Evolutionary conservation across 2,113 vertebrate genomes (phyloP).

Genomic region (Orycteropus afer): DNA sequence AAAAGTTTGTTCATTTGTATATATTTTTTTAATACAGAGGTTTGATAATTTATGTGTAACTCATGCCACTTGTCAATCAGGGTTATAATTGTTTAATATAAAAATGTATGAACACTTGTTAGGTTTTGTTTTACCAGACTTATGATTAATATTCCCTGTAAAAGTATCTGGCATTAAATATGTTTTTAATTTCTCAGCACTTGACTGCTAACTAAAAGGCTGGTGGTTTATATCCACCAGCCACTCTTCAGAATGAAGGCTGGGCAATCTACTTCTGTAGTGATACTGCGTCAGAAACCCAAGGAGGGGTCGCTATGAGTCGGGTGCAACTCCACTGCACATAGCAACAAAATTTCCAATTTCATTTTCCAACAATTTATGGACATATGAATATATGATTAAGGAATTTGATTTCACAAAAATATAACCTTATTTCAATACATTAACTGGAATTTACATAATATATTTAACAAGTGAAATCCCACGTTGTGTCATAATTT

Average conservation of each 20-base stretch:
- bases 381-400: background rate
- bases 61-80: background rate
- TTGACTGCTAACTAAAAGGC: no score
- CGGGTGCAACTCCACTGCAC: no score
- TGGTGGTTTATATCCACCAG: no score
- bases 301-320: no score
- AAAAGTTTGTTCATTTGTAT: background rate
- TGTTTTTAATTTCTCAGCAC: background rate
- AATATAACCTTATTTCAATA: background rate
- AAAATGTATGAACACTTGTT: background rate
- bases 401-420: background rate
- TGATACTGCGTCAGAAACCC: no score
- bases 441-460: background rate
- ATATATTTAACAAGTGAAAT: background rate
- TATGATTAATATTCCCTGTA: background rate
- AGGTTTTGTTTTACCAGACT: background rate
- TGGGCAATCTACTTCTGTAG: no score
- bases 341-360: background rate
- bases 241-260: no score
- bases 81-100: background rate
- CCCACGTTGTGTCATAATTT: background rate
- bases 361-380: background rate
- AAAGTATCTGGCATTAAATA: background rate
- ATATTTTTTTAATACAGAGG: no score
- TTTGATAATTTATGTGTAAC: background rate